Base-by-base conservation (phyloP, 2,797 vertebrate genomes). In the Xiphophorus birchmanni region DNA sequence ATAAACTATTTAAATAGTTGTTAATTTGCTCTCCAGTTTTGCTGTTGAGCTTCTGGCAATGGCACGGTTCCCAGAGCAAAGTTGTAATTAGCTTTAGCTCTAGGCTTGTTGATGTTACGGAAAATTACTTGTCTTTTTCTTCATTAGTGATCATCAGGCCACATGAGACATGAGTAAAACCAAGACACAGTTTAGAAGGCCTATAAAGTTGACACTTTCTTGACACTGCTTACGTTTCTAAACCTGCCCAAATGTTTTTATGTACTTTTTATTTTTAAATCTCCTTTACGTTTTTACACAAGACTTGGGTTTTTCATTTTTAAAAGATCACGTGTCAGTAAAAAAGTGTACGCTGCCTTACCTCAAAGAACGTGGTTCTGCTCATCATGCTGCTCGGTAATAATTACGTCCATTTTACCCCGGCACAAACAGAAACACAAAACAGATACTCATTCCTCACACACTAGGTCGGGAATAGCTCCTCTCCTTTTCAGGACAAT, bases 311-410 rank as follows among this genome's bases (percentile, higher is more conserved):
- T 0, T 69, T 37, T 29, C 15, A 35, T 58, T 45, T 52, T 72
- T 42, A 56, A 17, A 58, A 78, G 13, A 60, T 32, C 23, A 50
- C 79, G 26, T 40, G 40, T 8, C 42, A 72, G 67, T 60, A 18
- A 56, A 23, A 54, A 40, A 50, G 13, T 35, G 32, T 18, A 9
- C 56, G 23, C 60, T 72, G 35, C 32, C 91, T 93, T 94, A 95
- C 94, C 94, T 95, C 94, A 85, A 95, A 95, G 86, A 94, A 95
- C 77, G 91, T 93, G 77, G 92, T 91, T 86, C 94, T 91, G 84
- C 93, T 95, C 94, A 95, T 95, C 69, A 82, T 48, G 42, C 12
- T 67, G 79, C 80, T 44, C 77, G 73, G 29, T 29, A 65, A 18
- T 17, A 73, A 17, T 21, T 37, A 17, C n/a, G 10, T 90, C 87